Conservation (phyloP, 2,797 vertebrate genomes). For the Anisognathus igniventris region DNA sequence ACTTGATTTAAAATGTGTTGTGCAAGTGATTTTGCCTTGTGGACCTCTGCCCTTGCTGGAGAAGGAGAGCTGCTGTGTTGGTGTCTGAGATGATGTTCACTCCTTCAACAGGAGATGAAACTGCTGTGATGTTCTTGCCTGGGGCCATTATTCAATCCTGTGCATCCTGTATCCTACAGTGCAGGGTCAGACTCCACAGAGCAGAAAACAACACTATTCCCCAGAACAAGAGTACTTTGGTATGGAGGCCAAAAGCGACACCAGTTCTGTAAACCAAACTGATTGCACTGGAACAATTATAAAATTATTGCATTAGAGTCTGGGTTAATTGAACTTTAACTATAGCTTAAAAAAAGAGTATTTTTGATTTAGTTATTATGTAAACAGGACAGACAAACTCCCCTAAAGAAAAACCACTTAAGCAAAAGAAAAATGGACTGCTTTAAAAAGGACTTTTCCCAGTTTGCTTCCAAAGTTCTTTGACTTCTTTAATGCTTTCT, state of each 20-base stretch:
- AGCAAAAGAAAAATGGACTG: background rate
- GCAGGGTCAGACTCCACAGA: background rate
- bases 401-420: background rate
- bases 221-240: background rate
- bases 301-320: slow-evolving; percentile 29
- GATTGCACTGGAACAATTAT: background rate
- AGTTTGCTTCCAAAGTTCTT: slow-evolving; percentile 83
- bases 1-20: background rate
- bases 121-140: background rate
- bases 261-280: background rate
- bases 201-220: background rate
- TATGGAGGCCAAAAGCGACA: background rate
- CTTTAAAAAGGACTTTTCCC: slow-evolving; percentile 82
- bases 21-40: background rate
- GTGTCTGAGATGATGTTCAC: background rate
- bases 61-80: background rate
- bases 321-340: background rate
- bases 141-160: background rate
- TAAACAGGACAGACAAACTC: slow-evolving; percentile 42
- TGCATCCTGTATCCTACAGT: background rate
- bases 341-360: background rate
- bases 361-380: background rate
- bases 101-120: background rate
- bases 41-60: background rate
- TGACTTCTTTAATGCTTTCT: slow-evolving; percentile 89